Evolutionary conservation across 2,113 vertebrate species (phyloP).

Genomic region (Colossoma macropomum): DNA sequence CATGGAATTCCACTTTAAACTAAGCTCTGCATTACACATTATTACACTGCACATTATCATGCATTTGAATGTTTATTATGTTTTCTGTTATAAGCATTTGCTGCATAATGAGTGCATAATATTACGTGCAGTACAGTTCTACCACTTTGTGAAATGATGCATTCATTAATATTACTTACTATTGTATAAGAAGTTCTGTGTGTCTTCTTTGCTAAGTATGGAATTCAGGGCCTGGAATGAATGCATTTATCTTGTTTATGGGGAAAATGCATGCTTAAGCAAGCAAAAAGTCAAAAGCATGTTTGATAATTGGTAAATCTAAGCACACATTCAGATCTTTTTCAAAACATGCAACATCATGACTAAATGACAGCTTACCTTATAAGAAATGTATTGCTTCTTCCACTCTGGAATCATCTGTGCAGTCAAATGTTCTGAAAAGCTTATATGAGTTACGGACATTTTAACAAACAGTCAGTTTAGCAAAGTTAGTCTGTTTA

Average conservation of each 20-base stretch:
- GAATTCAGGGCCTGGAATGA: constrained; percentile 38
- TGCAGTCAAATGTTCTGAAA: not conserved
- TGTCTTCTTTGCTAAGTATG: constrained; percentile 35
- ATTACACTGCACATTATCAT: not conserved
- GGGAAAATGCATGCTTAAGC: not conserved
- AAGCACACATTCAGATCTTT: not conserved
- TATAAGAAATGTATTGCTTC: constrained; percentile 37
- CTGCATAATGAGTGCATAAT: not conserved
- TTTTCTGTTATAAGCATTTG: not conserved
- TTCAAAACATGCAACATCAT: not conserved
- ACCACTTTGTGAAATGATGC: not conserved
- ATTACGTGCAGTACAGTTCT: not conserved
- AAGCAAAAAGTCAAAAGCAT: not conserved
- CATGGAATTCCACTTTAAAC: no score
- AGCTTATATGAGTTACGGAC: not conserved
- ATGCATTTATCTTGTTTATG: not conserved
- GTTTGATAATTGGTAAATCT: not conserved
- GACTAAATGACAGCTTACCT: constrained; percentile 22
- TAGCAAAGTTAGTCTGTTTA: constrained; percentile 8
- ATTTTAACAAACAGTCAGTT: not conserved
- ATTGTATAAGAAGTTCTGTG: not conserved
- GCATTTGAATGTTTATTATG: not conserved
- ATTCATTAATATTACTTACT: constrained; percentile 36
- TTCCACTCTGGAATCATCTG: constrained; percentile 49
- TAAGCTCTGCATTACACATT: not conserved